These are phyloP conservation scores for Proales similis DNA, from an alignment of 1,140 invertebrate genomes.

Conservation along the genomic window DNA sequence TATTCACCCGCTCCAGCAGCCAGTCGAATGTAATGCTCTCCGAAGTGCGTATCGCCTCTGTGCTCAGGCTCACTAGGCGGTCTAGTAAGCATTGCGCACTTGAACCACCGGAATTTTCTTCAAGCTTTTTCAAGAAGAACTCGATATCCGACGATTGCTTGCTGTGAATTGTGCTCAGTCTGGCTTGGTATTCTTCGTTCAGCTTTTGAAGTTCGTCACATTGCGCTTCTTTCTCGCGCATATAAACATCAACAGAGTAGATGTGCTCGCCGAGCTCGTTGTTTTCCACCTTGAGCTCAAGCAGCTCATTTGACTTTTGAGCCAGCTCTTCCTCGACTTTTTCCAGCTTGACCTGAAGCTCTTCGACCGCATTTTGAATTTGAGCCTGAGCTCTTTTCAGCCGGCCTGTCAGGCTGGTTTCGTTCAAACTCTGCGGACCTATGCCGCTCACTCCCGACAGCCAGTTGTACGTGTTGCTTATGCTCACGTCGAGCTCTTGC, in stretches of 20 bases:
- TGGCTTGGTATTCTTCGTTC: slow-evolving; percentile 21
- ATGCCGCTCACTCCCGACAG: neutral
- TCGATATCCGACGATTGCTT: no score
- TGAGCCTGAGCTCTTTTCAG: slow-evolving; percentile 16
- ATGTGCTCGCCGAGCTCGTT: slow-evolving; percentile 24
- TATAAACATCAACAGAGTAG: slow-evolving; percentile 36
- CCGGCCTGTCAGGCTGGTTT: neutral
- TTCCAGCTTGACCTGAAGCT: neutral
- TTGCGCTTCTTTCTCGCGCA: slow-evolving; percentile 32
- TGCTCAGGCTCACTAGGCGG: no score
- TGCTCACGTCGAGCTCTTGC: slow-evolving; percentile 26
- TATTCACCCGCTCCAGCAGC: no score
- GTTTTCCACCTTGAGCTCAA: slow-evolving; percentile 21
- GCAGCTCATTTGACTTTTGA: neutral
- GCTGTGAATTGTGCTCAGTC: no score
- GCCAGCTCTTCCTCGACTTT: neutral
- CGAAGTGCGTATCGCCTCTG: no score
- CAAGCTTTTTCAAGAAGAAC: no score
- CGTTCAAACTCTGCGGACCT: neutral
- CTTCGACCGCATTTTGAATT: slow-evolving; percentile 1
- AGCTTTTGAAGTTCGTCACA: slow-evolving; percentile 25
- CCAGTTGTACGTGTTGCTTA: neutral
- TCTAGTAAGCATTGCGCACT: no score
- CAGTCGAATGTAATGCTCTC: no score
- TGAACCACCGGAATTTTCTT: no score